A percentile compares a stretch with the other conserved stretches of the same genome.
These are phyloP conservation scores for Ostrea denselamellosa DNA, from an alignment of 1,140 invertebrate species.

Conservation along the genomic window DNA sequence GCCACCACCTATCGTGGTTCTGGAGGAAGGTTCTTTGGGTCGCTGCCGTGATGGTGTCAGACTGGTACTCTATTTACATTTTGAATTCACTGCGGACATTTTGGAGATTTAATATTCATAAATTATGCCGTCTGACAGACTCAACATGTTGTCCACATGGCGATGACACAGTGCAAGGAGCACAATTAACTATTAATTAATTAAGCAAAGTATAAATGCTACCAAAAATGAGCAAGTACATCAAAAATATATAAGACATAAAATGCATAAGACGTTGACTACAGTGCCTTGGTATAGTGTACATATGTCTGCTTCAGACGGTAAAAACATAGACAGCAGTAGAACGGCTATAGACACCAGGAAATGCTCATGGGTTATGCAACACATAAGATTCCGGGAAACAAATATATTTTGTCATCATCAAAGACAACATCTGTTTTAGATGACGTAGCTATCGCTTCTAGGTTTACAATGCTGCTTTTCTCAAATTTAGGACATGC, in stretches of 20 bases:
- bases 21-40: constrained; percentile 12
- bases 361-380: not conserved
- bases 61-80: constrained; percentile 34
- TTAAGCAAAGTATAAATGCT: constrained; percentile 34
- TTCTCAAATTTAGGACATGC: not conserved
- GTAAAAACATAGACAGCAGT: not conserved
- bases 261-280: not conserved
- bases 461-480: not conserved
- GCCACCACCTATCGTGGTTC: constrained; percentile 33
- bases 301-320: not conserved
- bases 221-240: not conserved
- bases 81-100: constrained; percentile 29
- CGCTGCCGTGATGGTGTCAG: constrained; percentile 20
- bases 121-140: constrained; percentile 20
- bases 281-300: not conserved
- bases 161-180: constrained; percentile 25
- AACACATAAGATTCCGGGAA: not conserved
- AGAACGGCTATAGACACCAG: not conserved
- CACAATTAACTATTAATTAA: constrained; percentile 35
- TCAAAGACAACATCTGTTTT: not conserved
- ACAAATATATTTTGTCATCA: not conserved
- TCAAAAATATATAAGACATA: not conserved
- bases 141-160: constrained; percentile 26
- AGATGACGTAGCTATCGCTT: not conserved
- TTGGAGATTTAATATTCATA: constrained; percentile 38